Percentiles rank a stretch among this genome's conserved stretches.
phyloP scores from a whole-genome alignment of 1,140 invertebrate genomes.

The Cardiocondyla obscurior region DNA sequence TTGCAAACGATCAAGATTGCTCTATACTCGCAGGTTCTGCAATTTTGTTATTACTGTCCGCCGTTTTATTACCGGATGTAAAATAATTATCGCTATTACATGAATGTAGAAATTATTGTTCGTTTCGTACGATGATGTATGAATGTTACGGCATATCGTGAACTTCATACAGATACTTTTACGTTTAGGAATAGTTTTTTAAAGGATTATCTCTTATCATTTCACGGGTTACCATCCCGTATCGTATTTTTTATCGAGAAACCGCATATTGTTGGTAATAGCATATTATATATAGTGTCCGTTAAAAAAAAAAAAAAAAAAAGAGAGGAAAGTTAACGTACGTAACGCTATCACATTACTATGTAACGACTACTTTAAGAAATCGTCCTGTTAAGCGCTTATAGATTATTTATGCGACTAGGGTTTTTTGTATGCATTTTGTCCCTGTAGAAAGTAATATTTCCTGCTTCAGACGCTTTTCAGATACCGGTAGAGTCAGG shows the following conservation, averaged over 20 bases:
- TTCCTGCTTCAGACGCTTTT: slow-evolving; percentile 40
- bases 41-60: slow-evolving; percentile 42
- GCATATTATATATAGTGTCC: slow-evolving; percentile 32
- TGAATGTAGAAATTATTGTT: slow-evolving; percentile 11
- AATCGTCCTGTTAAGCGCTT: slow-evolving; percentile 65
- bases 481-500: slow-evolving; percentile 20
- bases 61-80: slow-evolving; percentile 37
- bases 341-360: slow-evolving; percentile 54
- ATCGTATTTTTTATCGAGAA: slow-evolving; percentile 28
- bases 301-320: background rate
- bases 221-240: slow-evolving; percentile 24
- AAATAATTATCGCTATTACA: slow-evolving; percentile 1
- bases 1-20: background rate
- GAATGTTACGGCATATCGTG: slow-evolving; percentile 1
- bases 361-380: slow-evolving; percentile 54
- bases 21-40: slow-evolving; percentile 4
- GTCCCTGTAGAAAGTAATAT: slow-evolving; percentile 57
- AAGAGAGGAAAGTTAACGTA: slow-evolving; percentile 45
- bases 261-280: slow-evolving; percentile 51
- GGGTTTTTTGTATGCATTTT: slow-evolving; percentile 65
- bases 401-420: slow-evolving; percentile 66
- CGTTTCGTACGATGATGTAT: slow-evolving; percentile 8
- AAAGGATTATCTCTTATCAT: slow-evolving; percentile 6
- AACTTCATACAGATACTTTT: slow-evolving; percentile 18
- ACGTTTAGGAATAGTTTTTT: background rate